Conservation (phyloP, 2,888 invertebrate genomes). For the Venusia cambrica region DNA sequence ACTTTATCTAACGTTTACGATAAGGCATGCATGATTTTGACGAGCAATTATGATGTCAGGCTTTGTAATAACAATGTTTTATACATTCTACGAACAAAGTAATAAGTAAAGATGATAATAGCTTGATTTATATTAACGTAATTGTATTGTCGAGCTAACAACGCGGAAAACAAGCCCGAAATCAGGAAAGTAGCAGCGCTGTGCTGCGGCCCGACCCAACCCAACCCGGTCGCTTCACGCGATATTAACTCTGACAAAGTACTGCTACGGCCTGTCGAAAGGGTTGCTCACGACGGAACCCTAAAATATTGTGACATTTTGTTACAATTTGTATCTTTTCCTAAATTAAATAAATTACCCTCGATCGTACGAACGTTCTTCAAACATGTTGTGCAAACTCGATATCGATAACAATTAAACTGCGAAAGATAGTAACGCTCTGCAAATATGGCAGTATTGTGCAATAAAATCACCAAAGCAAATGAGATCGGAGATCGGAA, state of each 20-base stretch:
- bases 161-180: constrained; percentile 77
- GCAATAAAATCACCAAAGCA: constrained; percentile 55
- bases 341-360: constrained; percentile 24
- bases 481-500: constrained; percentile 71
- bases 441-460: constrained; percentile 56
- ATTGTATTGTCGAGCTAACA: constrained; percentile 77
- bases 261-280: constrained; percentile 56
- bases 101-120: constrained; percentile 23
- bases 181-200: constrained; percentile 64
- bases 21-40: constrained; percentile 16
- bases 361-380: constrained; percentile 24
- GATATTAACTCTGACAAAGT: constrained; percentile 78
- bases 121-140: constrained; percentile 65
- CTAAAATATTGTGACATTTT: constrained; percentile 72
- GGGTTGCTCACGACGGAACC: constrained; percentile 64
- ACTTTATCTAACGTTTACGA: constrained; percentile 21
- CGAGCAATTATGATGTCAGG: constrained; percentile 25
- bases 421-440: constrained; percentile 49
- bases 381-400: constrained; percentile 28
- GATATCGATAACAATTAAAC: constrained; percentile 28
- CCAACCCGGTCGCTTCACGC: constrained; percentile 70
- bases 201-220: constrained; percentile 45
- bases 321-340: constrained; percentile 31
- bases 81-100: constrained; percentile 20
- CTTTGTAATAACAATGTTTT: constrained; percentile 20